Conservation (phyloP, 2,113 vertebrate species). For the Bos indicus region DNA sequence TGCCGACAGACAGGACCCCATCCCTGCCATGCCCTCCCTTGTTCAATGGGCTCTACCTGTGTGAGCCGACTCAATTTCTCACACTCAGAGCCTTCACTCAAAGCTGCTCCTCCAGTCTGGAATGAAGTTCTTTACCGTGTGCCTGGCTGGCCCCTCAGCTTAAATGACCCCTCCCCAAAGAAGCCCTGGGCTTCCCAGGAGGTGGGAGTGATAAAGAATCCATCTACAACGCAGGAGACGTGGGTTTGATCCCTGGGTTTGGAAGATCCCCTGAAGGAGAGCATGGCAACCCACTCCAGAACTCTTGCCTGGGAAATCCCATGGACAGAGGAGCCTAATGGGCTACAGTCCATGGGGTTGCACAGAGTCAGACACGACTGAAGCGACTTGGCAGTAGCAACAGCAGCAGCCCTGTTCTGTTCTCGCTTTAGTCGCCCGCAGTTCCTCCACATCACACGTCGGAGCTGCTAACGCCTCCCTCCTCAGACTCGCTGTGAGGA, state of each 20-base stretch:
- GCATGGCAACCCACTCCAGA: neutral
- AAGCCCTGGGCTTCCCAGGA: neutral
- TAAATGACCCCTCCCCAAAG: neutral
- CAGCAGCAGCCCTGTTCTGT: neutral
- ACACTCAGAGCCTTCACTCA: rapidly evolving
- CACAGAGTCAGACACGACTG: neutral
- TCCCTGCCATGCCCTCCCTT: rapidly evolving
- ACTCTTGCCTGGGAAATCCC: neutral
- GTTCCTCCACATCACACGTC: neutral
- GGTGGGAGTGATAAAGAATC: neutral
- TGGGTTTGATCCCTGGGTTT: neutral
- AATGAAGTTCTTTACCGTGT: neutral
- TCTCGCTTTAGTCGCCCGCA: rapidly evolving
- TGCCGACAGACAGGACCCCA: rapidly evolving
- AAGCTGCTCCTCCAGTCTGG: neutral
- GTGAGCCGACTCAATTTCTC: neutral
- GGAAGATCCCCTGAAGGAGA: neutral
- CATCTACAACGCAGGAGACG: neutral
- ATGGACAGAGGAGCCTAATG: neutral
- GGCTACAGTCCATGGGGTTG: neutral
- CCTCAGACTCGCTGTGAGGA: neutral
- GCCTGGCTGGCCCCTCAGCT: neutral
- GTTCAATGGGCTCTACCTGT: neutral
- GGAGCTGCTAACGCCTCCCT: rapidly evolving
- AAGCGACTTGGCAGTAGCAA: no score